Conservation (phyloP, 2,888 invertebrate genomes). For the Panzeria rudis region DNA sequence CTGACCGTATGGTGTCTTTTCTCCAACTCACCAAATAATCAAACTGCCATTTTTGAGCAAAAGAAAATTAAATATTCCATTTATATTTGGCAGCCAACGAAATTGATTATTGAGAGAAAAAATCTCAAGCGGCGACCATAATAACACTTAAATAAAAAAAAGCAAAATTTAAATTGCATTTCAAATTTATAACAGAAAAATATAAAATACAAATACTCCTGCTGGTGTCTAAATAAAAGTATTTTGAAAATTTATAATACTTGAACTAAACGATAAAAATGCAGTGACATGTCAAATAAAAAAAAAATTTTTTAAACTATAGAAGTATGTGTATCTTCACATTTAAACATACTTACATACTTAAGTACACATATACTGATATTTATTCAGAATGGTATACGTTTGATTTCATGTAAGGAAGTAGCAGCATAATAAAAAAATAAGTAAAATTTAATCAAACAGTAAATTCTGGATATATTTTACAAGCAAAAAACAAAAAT, state of each 20-base stretch:
- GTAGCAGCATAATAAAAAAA: constrained; percentile 7
- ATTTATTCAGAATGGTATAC: background rate
- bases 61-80: constrained; percentile 58
- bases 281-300: constrained; percentile 37
- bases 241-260: constrained; percentile 49
- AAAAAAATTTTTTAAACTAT: background rate
- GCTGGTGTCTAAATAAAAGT: constrained; percentile 47
- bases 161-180: constrained; percentile 55
- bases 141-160: constrained; percentile 40
- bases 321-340: background rate
- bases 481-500: constrained; percentile 12
- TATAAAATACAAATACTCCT: constrained; percentile 45
- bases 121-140: constrained; percentile 41
- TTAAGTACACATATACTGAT: background rate
- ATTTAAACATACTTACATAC: background rate
- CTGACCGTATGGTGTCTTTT: background rate
- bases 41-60: background rate
- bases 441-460: constrained; percentile 47
- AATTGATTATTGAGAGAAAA: constrained; percentile 38
- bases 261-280: constrained; percentile 32
- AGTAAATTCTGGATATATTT: constrained; percentile 43
- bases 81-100: constrained; percentile 49
- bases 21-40: background rate
- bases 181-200: constrained; percentile 53
- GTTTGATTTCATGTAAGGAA: background rate